phyloP scores from a whole-genome alignment of 2,888 invertebrate genomes.

The Drosophila colorata region DNA sequence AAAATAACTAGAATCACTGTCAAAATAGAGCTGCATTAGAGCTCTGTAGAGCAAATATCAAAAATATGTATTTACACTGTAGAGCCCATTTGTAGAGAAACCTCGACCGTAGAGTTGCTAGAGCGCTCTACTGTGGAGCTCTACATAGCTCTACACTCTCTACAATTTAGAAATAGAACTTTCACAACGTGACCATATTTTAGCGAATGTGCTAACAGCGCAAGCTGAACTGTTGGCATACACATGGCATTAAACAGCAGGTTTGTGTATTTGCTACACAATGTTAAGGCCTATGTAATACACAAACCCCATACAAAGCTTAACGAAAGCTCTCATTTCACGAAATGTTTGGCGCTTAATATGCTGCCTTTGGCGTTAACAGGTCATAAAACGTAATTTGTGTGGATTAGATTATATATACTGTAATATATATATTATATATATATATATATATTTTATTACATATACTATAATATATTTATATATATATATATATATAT shows the following conservation, averaged over 20 bases:
- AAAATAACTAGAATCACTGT: too few relatives aligned
- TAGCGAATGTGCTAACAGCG: not conserved
- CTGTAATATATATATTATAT: too few relatives aligned
- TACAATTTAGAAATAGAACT: not conserved
- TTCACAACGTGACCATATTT: not conserved
- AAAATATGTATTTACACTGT: too few relatives aligned
- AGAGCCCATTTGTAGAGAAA: too few relatives aligned
- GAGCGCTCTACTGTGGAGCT: too few relatives aligned
- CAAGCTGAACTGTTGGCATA: not conserved
- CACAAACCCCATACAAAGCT: conserved; percentile 7
- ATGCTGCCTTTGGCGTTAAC: conserved; percentile 7
- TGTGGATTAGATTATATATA: too few relatives aligned
- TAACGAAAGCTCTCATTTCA: not conserved
- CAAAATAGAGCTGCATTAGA: too few relatives aligned
- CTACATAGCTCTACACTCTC: not conserved
- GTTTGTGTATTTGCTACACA: not conserved
- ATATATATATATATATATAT: too few relatives aligned
- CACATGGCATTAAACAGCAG: not conserved
- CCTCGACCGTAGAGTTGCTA: too few relatives aligned
- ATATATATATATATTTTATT: too few relatives aligned
- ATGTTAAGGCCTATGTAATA: not conserved
- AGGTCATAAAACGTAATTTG: not conserved
- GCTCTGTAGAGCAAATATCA: too few relatives aligned
- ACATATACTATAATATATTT: too few relatives aligned
- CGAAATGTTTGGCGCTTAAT: not conserved